Conservation (phyloP, 2,113 vertebrate species). For the Falcunculus frontatus region DNA sequence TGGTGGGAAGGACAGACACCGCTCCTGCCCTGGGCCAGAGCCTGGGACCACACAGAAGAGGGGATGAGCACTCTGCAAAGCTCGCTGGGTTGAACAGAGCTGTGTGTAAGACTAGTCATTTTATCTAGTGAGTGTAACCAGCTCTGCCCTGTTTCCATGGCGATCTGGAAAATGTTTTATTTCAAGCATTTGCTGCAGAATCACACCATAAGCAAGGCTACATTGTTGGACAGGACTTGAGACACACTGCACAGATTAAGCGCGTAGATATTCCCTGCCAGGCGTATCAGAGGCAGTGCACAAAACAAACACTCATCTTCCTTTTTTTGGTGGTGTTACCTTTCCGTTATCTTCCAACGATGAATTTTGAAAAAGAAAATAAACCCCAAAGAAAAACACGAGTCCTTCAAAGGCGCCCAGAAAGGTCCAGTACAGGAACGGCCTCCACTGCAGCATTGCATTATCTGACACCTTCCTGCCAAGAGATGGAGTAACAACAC, state of each 20-base stretch:
- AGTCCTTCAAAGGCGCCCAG: conserved; percentile 90
- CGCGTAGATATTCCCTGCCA: neutral
- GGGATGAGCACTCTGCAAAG: neutral
- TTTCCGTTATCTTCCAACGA: conserved; percentile 90
- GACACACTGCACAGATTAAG: conserved; percentile 9
- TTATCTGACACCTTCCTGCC: conserved; percentile 90
- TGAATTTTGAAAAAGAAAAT: conserved; percentile 85
- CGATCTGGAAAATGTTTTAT: neutral
- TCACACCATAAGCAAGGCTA: conserved; percentile 25
- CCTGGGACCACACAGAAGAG: neutral
- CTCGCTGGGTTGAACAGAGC: neutral
- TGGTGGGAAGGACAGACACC: neutral
- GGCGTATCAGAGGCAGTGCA: neutral
- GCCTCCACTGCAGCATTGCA: conserved; percentile 88
- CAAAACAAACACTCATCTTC: neutral
- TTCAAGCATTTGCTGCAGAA: conserved; percentile 25
- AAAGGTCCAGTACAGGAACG: conserved; percentile 92
- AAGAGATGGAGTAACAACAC: neutral
- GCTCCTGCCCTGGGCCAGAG: neutral
- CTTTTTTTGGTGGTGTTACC: conserved; percentile 62
- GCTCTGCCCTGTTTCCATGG: conserved; percentile 44
- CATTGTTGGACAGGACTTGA: neutral
- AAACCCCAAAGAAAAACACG: conserved; percentile 93
- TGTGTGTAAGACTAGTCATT: neutral
- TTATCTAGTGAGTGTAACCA: neutral